Conservation (phyloP, 2,888 invertebrate species). For the Xanthorhoe designata region DNA sequence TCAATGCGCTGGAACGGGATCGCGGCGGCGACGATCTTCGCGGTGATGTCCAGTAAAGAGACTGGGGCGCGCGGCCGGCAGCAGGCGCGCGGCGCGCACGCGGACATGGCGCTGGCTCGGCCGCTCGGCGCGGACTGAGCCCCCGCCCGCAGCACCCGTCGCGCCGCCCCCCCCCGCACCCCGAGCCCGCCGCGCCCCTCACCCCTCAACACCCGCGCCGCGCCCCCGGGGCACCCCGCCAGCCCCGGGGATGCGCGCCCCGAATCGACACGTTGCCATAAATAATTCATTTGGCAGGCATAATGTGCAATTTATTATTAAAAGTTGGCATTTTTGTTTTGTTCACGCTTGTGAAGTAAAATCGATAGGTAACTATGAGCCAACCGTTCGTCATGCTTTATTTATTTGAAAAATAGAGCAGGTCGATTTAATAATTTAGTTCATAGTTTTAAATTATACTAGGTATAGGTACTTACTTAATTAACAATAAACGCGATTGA, state of each 20-base stretch:
- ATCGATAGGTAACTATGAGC: slow-evolving; percentile 60
- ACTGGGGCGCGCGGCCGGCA: slow-evolving; percentile 88
- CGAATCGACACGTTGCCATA: slow-evolving; percentile 81
- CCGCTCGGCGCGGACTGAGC: slow-evolving; percentile 83
- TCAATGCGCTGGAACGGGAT: slow-evolving; percentile 95
- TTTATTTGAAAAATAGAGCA: slow-evolving; percentile 41
- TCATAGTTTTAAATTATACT: not conserved
- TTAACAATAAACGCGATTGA: not conserved
- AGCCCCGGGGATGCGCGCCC: slow-evolving; percentile 75
- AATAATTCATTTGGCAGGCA: slow-evolving; percentile 84
- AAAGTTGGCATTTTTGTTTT: slow-evolving; percentile 82
- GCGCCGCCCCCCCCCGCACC: slow-evolving; percentile 44
- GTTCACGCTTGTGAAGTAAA: slow-evolving; percentile 63
- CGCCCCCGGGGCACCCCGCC: slow-evolving; percentile 47
- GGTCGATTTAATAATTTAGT: slow-evolving; percentile 7
- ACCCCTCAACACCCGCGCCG: not conserved
- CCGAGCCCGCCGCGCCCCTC: slow-evolving; percentile 36
- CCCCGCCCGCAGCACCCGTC: slow-evolving; percentile 52
- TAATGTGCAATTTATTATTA: slow-evolving; percentile 85
- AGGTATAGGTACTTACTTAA: too few relatives aligned
- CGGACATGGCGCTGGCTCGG: slow-evolving; percentile 83
- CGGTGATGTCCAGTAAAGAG: slow-evolving; percentile 92
- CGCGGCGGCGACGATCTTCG: slow-evolving; percentile 93
- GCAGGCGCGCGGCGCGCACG: slow-evolving; percentile 83
- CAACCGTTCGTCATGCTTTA: slow-evolving; percentile 51